These are phyloP conservation scores for Drosophila kanapiae DNA, from an alignment of 1,140 invertebrate genomes.

Conservation along the genomic window DNA sequence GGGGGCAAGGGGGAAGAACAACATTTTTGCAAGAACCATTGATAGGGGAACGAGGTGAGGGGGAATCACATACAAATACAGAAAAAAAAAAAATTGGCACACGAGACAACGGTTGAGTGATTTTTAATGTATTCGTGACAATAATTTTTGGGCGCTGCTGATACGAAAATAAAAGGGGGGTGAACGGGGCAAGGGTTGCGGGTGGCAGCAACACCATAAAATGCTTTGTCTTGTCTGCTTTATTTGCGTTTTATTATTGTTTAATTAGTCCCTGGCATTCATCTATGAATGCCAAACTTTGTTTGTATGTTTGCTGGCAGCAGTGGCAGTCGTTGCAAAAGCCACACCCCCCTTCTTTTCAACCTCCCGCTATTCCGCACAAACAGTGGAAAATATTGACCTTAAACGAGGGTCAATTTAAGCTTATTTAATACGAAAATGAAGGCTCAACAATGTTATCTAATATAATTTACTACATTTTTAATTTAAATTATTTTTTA, in stretches of 20 bases:
- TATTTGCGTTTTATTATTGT: constrained; percentile 82
- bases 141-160: constrained; percentile 65
- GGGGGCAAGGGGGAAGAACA: neutral
- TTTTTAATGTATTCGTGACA: constrained; percentile 82
- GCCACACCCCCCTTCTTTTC: constrained; percentile 9
- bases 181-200: neutral
- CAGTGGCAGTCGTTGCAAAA: constrained; percentile 7
- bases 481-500: too few relatives aligned
- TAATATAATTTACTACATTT: too few relatives aligned
- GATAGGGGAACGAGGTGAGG: neutral
- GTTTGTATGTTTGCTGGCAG: constrained; percentile 47
- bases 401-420: neutral
- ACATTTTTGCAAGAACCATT: constrained; percentile 41
- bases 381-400: neutral
- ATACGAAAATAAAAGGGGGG: constrained; percentile 22
- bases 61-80: constrained; percentile 3
- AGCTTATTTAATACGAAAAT: neutral
- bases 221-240: constrained; percentile 67
- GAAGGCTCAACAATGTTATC: neutral
- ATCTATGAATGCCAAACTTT: constrained; percentile 60
- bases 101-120: constrained; percentile 79
- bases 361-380: neutral
- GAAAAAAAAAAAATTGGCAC: constrained; percentile 58
- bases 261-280: constrained; percentile 66
- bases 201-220: constrained; percentile 55